Base-by-base conservation (phyloP, 2,888 invertebrate genomes). In the Drosophila acutilabella region DNA sequence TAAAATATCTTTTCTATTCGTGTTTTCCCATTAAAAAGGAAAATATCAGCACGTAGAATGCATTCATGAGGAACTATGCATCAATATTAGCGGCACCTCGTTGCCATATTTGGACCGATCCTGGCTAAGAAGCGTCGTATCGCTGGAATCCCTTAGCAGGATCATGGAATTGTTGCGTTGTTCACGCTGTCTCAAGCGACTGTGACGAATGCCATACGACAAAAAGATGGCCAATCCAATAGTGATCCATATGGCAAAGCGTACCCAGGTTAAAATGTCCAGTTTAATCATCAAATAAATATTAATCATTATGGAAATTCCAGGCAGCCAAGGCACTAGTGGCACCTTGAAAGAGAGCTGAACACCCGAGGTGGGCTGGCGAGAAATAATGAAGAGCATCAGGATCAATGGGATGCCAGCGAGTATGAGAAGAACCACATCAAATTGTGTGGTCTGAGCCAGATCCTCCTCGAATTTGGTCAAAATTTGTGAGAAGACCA, bases 271-370 rank as follows among this genome's bases (percentile, higher is more conserved):
- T 73, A 94, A 93, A 0, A 92, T 81, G 75, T 96, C 96, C 65
- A 92, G 71, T 64, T 91, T 90, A 8, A 91, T 80, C 97, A 98
- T 97, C 20, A 98, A 93, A 90, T 97, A 96, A 60, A 97, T 94
- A 90, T 98, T 98, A 45, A 96, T 93, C 79, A 97, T 94, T 72
- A 97, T 95, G 89, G 97, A 97, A 47, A 96, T 85, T 40, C 95
- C 95, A 0, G 98, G 98, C 56, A 98, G 91, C 64, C 96, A 93
- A 2, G 98, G 98, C 0, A 98, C 96, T 14, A 96, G 92, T 0
- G 98, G 98, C 5, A 97, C 96, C 33, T 94, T 94, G 89, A 96
- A 96, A 0, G 94, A 93, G 1, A 95, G 92, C 73, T 94, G 93
- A 89, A 93, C 93, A 41, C 93, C 93, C 0, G 95, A 95, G 6